Evolutionary conservation across 2,888 invertebrate genomes (phyloP), one percentile per base, ranked within the genome.

Genomic region (Hirtodrosophila duncani): DNA sequence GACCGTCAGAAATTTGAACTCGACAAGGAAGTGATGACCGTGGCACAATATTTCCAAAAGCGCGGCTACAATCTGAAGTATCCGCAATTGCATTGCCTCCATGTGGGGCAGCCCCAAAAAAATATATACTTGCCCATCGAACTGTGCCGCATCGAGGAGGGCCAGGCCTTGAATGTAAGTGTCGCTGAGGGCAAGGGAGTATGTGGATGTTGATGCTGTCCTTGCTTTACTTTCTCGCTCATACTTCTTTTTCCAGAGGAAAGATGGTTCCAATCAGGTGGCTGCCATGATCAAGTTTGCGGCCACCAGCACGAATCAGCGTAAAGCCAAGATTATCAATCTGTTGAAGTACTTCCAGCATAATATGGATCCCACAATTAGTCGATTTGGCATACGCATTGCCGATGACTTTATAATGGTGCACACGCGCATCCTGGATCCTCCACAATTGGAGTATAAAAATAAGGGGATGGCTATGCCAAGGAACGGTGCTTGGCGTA

Each of bases 221-320:
- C 5, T 17, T 3, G 2, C 13, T 14, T 9, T 31, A 3, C 3
- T 23, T 3, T 4, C 10, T 4, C 3, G 2, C 5, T 11, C 6
- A 10, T 11, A 13, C 10, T 18, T 21, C 5, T 16, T 1, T 36
- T 16, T 41, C 7, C 11, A 83, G 84, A 70, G 79, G 14, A 97
- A 97, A 85, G 88, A 98, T 81, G 93, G 92, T 3, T 94, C 96
- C 18, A 88, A 84, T 18, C 98, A 98, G 86, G 94, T 97, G 0
- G 88, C 93, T 0, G 90, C 89, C 0, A 97, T 99, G 96, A 97
- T 99, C 41, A 91, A 88, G 82, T 89, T 90, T 26, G 94, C 98
- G 0, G 98, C 98, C 0, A 92, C 95, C 0, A 89, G 91, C 0
- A 94, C 98, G 0, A 88, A 90, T 5, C 89, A 88, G 7, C 89